Base-by-base conservation (phyloP, 2,797 vertebrate species). In the Alosa sapidissima region DNA sequence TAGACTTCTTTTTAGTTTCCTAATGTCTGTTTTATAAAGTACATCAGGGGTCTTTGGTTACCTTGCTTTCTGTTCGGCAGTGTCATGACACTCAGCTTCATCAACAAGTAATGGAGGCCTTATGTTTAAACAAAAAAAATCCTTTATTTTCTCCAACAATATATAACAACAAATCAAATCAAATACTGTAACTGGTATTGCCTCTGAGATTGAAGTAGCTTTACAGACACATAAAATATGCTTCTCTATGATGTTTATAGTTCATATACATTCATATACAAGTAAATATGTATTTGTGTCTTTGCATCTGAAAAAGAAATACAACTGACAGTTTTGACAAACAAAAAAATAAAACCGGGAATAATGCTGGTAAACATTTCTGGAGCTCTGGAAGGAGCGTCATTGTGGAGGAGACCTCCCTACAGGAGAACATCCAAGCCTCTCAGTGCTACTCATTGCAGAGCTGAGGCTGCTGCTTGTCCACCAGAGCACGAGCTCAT, bases 101-200 rank as follows among this genome's bases (percentile, higher is more conserved):
- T 47, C 72, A 78, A 2, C 16, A 75, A 78, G 36, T 21, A 47
- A 47, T 16, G 21, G 72, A 78, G 72, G 41, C 16, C 72, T 8
- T 19, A 19, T 16, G 41, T 47, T 21, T 78, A 62, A 62, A 78
- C 72, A 78, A 41, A 78, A 78, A 41, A 45, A 45, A 78, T 45
- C 36, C 19, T 78, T 78, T 78, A 78, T 78, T 78, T 16, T 21
- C 72, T 78, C 41, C 41, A 21, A 78, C 72, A 78, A 78, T 47
- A 47, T 78, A 78, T 8, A 78, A 78, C 72, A 75, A 78, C 72
- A 72, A 11, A 47, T 9, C 28, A 28, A 28, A 78, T 78, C 72
- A 78, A 78, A 78, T 78, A 78, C 72, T 78, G 72, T 78, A 78
- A 78, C 72, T 78, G 72, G 72, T 78, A 78, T 78, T 21, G 72